A percentile compares a stretch with the other conserved stretches of the same genome.
Conservation (phyloP, 1,140 invertebrate genomes). For the Dinoponera quadriceps region DNA sequence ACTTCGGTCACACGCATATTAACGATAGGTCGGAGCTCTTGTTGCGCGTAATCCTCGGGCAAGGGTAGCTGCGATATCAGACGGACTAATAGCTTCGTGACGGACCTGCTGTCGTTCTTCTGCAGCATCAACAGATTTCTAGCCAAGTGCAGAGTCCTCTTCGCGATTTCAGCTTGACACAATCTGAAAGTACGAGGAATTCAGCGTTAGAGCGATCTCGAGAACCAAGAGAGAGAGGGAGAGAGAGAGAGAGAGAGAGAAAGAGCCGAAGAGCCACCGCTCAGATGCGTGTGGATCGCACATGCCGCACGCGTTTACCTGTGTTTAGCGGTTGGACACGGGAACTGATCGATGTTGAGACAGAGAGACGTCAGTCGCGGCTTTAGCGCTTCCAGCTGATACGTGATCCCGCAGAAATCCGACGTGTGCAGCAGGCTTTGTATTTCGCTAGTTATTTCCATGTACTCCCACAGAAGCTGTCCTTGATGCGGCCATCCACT, state of each 20-base stretch:
- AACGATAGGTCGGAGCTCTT: constrained; percentile 86
- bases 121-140: constrained; percentile 86
- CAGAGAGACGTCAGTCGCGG: constrained; percentile 88
- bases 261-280: neutral
- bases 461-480: constrained; percentile 89
- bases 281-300: neutral
- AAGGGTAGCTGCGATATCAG: constrained; percentile 87
- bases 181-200: constrained; percentile 79
- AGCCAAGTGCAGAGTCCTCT: constrained; percentile 86
- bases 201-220: neutral
- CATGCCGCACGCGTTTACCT: constrained; percentile 80
- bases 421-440: constrained; percentile 81
- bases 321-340: constrained; percentile 88
- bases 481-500: constrained; percentile 88
- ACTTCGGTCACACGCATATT: constrained; percentile 79
- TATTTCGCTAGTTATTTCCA: constrained; percentile 87
- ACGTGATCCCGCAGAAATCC: constrained; percentile 82
- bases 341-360: constrained; percentile 87
- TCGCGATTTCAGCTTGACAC: constrained; percentile 89
- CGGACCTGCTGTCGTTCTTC: constrained; percentile 76
- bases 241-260: too few relatives aligned
- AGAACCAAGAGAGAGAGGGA: neutral
- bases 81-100: constrained; percentile 85
- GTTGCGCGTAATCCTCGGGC: constrained; percentile 89
- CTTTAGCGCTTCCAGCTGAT: constrained; percentile 88